Conservation (phyloP, 2,888 invertebrate species). For the Drosophila atroscutellata region DNA sequence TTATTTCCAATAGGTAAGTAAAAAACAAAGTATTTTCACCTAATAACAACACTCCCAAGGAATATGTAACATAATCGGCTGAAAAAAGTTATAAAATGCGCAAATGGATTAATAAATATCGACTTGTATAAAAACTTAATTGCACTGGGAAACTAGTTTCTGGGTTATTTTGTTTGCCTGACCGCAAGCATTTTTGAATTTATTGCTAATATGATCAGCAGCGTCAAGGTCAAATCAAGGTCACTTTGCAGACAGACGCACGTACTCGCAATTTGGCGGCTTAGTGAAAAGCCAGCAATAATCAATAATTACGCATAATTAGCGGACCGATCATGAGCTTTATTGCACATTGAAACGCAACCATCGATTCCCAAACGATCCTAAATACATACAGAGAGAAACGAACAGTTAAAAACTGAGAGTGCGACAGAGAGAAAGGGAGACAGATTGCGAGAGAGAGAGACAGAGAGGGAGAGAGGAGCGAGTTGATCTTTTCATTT, state of each 20-base stretch:
- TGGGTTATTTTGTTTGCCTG: not conserved
- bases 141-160: not conserved
- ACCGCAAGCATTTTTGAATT: slow-evolving; percentile 7
- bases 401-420: not conserved
- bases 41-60: not conserved
- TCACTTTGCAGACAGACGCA: slow-evolving; percentile 73
- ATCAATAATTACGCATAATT: slow-evolving; percentile 76
- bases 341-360: slow-evolving; percentile 68
- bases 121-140: not conserved
- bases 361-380: slow-evolving; percentile 11
- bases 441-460: not conserved
- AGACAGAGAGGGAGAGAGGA: not conserved
- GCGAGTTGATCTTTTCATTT: slow-evolving; percentile 47
- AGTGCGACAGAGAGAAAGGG: not conserved
- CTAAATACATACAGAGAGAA: not conserved
- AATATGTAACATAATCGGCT: not conserved
- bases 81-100: not conserved
- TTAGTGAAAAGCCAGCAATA: slow-evolving; percentile 72
- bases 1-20: not conserved
- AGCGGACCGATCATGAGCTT: slow-evolving; percentile 57
- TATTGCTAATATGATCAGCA: slow-evolving; percentile 13
- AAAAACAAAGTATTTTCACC: not conserved
- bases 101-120: not conserved
- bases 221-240: slow-evolving; percentile 51
- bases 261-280: slow-evolving; percentile 81